A percentile compares a stretch with the other conserved stretches of the same genome.
These are phyloP conservation scores for Microchirus variegatus DNA, from an alignment of 2,797 vertebrate genomes.

Conservation along the genomic window DNA sequence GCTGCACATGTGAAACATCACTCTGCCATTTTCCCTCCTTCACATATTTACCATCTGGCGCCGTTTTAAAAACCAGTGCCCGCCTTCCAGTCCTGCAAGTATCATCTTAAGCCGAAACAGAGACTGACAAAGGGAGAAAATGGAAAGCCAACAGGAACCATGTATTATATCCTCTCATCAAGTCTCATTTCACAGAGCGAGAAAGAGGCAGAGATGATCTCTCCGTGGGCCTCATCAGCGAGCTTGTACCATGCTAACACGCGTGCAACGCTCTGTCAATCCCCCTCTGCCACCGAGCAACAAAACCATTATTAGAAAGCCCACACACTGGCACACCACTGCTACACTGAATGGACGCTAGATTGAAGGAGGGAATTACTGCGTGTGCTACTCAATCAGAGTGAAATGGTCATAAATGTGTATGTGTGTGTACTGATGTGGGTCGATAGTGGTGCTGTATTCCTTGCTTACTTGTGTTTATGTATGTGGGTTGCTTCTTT, in stretches of 20 bases:
- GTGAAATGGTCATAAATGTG: background rate
- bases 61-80: conserved; percentile 55
- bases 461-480: background rate
- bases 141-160: conserved; percentile 58
- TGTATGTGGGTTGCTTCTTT: no score
- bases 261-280: conserved; percentile 51
- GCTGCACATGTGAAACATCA: conserved; percentile 81
- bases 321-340: conserved; percentile 54
- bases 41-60: conserved; percentile 82
- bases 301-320: conserved; percentile 55
- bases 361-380: conserved; percentile 64
- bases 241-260: conserved; percentile 65
- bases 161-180: conserved; percentile 65
- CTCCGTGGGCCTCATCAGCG: conserved; percentile 65
- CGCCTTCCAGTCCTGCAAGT: conserved; percentile 7
- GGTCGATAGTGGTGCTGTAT: no score
- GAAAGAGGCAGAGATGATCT: conserved; percentile 40
- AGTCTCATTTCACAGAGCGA: conserved; percentile 53
- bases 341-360: conserved; percentile 62
- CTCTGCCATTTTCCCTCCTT: conserved; percentile 59
- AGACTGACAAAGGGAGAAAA: conserved; percentile 11
- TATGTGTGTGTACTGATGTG: conserved; percentile 11
- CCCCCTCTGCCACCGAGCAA: conserved; percentile 45
- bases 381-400: conserved; percentile 7
- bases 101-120: conserved; percentile 22